These are phyloP conservation scores for Huso huso DNA, from an alignment of 2,797 vertebrate species.

Conservation along the genomic window DNA sequence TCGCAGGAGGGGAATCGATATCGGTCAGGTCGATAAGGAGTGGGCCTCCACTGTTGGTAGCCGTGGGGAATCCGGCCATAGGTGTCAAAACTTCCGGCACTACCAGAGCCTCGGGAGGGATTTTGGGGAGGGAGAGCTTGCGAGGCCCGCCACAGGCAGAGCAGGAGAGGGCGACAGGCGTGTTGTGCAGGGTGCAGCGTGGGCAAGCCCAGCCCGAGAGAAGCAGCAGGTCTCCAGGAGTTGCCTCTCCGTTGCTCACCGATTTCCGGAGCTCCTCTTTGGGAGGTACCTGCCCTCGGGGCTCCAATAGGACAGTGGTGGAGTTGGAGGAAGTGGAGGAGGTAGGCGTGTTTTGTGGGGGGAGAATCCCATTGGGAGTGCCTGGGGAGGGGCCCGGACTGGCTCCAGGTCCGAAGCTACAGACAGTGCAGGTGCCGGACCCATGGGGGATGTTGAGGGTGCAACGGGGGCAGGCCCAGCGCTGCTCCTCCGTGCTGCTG, in stretches of 20 bases:
- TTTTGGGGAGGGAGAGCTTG: constrained; percentile 90
- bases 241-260: constrained; percentile 45
- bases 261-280: constrained; percentile 43
- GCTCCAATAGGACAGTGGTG: constrained; percentile 44
- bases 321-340: constrained; percentile 29
- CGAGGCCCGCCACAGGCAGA: constrained; percentile 88
- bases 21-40: constrained; percentile 63
- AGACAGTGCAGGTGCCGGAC: constrained; percentile 81
- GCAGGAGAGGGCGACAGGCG: constrained; percentile 81
- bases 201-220: constrained; percentile 81
- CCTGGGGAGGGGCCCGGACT: constrained; percentile 36
- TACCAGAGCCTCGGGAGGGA: constrained; percentile 88
- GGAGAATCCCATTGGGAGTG: constrained; percentile 39
- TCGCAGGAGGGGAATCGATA: constrained; percentile 47
- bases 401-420: constrained; percentile 59
- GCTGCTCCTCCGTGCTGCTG: constrained; percentile 81
- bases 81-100: constrained; percentile 86
- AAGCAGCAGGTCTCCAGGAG: constrained; percentile 25
- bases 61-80: constrained; percentile 56
- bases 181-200: constrained; percentile 91
- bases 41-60: constrained; percentile 47
- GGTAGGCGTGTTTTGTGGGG: constrained; percentile 36
- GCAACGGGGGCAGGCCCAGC: constrained; percentile 87
- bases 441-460: constrained; percentile 86
- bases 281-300: constrained; percentile 39